These are phyloP conservation scores for Tenebrio molitor DNA, from an alignment of 1,140 invertebrate species.

Conservation along the genomic window DNA sequence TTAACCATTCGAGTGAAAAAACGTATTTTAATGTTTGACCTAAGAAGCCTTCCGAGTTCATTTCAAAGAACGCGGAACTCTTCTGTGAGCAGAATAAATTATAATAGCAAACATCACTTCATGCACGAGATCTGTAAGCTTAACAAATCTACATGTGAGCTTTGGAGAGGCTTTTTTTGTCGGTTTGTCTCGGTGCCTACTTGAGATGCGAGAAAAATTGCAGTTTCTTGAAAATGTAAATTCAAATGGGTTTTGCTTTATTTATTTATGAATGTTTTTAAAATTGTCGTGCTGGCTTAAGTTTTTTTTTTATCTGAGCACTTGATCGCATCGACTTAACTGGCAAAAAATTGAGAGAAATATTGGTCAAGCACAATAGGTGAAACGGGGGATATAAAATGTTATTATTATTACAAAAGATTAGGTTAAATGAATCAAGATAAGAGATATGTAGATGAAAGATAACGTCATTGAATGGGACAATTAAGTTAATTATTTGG, in stretches of 20 bases:
- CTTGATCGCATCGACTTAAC: too few species aligned
- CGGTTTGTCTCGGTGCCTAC: too few species aligned
- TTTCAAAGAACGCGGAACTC: conserved; percentile 14
- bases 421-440: neutral
- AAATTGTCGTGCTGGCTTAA: too few species aligned
- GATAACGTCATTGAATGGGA: conserved; percentile 25
- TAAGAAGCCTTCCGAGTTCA: neutral
- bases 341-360: too few species aligned
- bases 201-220: too few species aligned
- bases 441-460: conserved; percentile 28
- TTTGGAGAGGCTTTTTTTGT: neutral
- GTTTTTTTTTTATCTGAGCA: too few species aligned
- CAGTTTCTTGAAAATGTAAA: too few species aligned
- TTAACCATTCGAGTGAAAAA: neutral
- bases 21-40: neutral
- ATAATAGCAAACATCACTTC: conserved; percentile 9
- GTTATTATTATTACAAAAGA: conserved; percentile 6
- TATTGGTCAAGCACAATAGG: neutral
- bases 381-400: conserved; percentile 4
- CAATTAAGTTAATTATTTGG: conserved; percentile 38
- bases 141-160: neutral
- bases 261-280: too few species aligned
- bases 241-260: too few species aligned
- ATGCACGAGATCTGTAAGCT: neutral
- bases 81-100: conserved; percentile 27